Percentiles rank a stretch among this genome's conserved stretches.
These are phyloP conservation scores for Drosophila gunungcola DNA, from an alignment of 1,140 invertebrate species.

Conservation along the genomic window DNA sequence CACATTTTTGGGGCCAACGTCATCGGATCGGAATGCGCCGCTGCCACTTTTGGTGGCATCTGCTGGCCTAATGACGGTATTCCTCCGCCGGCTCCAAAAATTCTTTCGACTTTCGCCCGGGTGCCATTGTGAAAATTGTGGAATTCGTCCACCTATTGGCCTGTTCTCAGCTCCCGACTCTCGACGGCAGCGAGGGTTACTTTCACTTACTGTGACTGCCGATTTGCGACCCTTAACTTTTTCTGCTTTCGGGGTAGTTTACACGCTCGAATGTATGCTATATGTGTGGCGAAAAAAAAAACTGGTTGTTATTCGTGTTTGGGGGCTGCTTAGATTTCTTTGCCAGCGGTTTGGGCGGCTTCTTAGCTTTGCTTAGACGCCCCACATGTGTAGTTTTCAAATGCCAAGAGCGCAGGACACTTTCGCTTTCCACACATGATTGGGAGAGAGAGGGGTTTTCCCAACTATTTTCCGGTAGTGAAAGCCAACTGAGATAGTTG, in stretches of 20 bases:
- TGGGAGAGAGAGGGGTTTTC: conserved; percentile 17
- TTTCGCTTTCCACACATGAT: conserved; percentile 51
- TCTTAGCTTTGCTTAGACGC: conserved; percentile 60
- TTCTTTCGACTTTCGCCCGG: conserved; percentile 52
- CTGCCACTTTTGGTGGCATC: conserved; percentile 51
- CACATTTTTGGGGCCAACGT: conserved; percentile 48
- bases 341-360: conserved; percentile 38
- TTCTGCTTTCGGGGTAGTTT: conserved; percentile 50
- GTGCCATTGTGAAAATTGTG: not conserved
- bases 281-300: not conserved
- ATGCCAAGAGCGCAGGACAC: conserved; percentile 81
- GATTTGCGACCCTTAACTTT: conserved; percentile 36
- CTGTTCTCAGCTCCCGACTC: conserved; percentile 75
- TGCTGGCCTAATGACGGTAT: conserved; percentile 83
- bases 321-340: conserved; percentile 18
- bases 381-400: conserved; percentile 78
- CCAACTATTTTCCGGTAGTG: conserved; percentile 61
- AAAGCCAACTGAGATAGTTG: conserved; percentile 65
- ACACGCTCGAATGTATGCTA: conserved; percentile 60
- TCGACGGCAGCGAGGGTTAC: conserved; percentile 74
- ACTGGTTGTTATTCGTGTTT: not conserved
- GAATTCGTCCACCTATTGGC: conserved; percentile 50
- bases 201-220: conserved; percentile 72
- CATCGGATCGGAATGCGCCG: conserved; percentile 70
- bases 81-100: conserved; percentile 74